Conservation (phyloP, 2,113 vertebrate species). For the Mastomys coucha region DNA sequence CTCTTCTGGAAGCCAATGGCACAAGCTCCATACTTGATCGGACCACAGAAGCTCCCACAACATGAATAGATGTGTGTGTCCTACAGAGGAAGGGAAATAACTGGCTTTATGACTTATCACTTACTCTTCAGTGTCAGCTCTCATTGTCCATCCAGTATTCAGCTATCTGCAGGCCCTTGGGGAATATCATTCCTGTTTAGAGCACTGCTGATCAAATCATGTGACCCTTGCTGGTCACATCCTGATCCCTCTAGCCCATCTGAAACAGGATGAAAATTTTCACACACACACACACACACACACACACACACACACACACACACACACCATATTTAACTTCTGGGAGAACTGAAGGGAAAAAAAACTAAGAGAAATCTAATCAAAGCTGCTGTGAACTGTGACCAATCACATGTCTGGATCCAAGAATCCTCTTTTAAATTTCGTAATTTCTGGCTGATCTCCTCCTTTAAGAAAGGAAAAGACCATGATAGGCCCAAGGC, state of each 20-base stretch:
- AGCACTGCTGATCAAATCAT: neutral
- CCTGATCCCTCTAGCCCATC: neutral
- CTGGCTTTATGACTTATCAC: neutral
- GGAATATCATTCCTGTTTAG: neutral
- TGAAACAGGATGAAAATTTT: neutral
- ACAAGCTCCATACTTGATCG: neutral
- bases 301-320: no score
- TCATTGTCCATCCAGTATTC: neutral
- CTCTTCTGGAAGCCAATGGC: neutral
- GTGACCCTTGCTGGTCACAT: no score
- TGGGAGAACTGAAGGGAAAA: neutral
- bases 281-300: no score
- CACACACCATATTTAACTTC: neutral
- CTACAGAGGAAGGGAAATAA: neutral
- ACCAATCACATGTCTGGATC: neutral
- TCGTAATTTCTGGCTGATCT: neutral
- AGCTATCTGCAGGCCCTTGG: neutral
- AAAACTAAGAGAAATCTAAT: neutral
- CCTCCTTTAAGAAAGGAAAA: neutral
- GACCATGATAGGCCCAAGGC: neutral
- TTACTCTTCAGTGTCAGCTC: neutral
- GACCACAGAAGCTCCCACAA: neutral
- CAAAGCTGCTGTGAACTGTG: neutral
- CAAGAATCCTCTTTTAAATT: neutral
- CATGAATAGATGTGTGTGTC: neutral